phyloP scores from a whole-genome alignment of 2,113 vertebrate genomes.

The Rhagologus leucostigma region DNA sequence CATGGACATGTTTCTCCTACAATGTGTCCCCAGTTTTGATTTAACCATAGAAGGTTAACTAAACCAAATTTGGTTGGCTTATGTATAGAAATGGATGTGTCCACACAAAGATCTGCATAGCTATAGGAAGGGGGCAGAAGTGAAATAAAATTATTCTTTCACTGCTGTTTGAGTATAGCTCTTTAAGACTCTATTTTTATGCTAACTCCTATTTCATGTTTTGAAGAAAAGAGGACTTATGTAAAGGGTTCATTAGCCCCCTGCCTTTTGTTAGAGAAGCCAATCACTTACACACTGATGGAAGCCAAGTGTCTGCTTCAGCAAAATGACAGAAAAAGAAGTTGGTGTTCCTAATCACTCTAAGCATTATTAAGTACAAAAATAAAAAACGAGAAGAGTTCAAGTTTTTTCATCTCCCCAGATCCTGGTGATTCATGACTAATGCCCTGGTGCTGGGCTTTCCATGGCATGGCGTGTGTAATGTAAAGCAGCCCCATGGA shows the following conservation, averaged over 20 bases:
- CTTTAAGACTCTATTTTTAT: neutral
- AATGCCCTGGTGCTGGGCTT: neutral
- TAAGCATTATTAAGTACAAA: neutral
- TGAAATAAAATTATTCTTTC: neutral
- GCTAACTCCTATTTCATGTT: neutral
- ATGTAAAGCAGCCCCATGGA: neutral
- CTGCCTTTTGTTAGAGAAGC: neutral
- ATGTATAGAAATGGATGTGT: neutral
- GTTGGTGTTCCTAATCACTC: neutral
- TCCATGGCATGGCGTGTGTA: neutral
- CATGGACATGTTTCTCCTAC: neutral
- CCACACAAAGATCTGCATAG: neutral
- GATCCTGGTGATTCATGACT: neutral
- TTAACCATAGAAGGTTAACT: neutral
- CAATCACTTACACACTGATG: neutral
- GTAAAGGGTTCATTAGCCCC: neutral
- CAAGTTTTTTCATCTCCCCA: neutral
- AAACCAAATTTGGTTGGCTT: neutral
- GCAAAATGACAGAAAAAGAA: neutral
- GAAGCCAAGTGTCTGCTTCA: neutral
- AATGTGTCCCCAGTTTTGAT: neutral
- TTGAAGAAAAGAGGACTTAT: neutral
- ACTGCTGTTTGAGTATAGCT: neutral
- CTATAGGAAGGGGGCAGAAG: neutral
- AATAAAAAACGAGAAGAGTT: neutral